Conservation (phyloP, 2,113 vertebrate species). For the Donacobius atricapilla region DNA sequence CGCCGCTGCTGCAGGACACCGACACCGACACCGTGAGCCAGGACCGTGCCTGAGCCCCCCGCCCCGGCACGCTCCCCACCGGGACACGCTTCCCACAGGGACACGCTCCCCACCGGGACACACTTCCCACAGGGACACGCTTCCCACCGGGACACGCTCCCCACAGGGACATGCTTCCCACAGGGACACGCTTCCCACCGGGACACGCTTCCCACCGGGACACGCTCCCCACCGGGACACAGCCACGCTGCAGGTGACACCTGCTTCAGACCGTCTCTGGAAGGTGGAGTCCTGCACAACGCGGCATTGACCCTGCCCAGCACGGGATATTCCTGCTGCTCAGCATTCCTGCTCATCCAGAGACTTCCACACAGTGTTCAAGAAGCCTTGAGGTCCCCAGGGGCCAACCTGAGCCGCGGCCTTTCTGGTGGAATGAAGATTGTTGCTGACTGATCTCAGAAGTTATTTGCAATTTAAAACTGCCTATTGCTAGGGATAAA, state of each 20-base stretch:
- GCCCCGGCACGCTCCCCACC: rapidly evolving
- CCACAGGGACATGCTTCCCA: not conserved
- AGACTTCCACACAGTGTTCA: rapidly evolving
- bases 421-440: not conserved
- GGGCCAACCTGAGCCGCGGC: not conserved
- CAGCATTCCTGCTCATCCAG: not conserved
- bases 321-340: not conserved
- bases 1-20: not conserved
- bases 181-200: not conserved
- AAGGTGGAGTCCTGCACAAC: not conserved
- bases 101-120: rapidly evolving
- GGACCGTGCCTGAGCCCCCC: not conserved
- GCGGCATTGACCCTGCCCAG: not conserved
- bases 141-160: not conserved
- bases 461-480: slow-evolving; percentile 17
- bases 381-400: not conserved
- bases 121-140: too few relatives aligned
- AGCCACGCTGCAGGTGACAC: rapidly evolving
- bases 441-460: not conserved
- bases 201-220: not conserved
- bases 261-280: not conserved
- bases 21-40: not conserved
- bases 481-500: not conserved
- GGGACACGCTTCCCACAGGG: rapidly evolving
- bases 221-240: rapidly evolving